Conservation (phyloP, 2,113 vertebrate species). For the Eulemur rufifrons region DNA sequence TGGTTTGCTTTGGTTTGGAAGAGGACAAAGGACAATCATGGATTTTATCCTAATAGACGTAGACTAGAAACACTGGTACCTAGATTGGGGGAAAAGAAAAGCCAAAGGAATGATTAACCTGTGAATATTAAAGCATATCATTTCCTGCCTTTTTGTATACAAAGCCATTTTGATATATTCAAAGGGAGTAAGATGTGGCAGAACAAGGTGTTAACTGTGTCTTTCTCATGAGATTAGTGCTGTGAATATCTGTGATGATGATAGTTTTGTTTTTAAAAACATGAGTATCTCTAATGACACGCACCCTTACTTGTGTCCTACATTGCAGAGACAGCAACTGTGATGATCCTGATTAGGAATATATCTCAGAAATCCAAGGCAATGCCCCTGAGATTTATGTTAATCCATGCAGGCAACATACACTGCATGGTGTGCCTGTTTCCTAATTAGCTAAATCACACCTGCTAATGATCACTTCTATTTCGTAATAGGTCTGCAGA, state of each 20-base stretch:
- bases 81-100: background rate
- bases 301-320: background rate
- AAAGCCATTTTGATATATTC: background rate
- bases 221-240: background rate
- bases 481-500: background rate
- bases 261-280: background rate
- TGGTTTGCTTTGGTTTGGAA: background rate
- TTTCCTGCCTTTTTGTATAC: background rate
- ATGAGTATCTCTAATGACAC: accelerated
- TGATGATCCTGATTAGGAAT: background rate
- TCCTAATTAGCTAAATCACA: background rate
- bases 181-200: too few species aligned
- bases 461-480: background rate
- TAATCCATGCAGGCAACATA: background rate
- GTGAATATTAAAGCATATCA: background rate
- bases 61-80: background rate
- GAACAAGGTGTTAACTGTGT: background rate
- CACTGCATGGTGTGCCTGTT: background rate
- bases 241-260: background rate
- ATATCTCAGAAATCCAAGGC: background rate
- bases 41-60: background rate
- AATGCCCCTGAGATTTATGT: background rate
- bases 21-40: background rate
- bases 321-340: accelerated
- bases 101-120: background rate